These are phyloP conservation scores for Crypturellus undulatus DNA, from an alignment of 2,113 vertebrate species.

Conservation along the genomic window DNA sequence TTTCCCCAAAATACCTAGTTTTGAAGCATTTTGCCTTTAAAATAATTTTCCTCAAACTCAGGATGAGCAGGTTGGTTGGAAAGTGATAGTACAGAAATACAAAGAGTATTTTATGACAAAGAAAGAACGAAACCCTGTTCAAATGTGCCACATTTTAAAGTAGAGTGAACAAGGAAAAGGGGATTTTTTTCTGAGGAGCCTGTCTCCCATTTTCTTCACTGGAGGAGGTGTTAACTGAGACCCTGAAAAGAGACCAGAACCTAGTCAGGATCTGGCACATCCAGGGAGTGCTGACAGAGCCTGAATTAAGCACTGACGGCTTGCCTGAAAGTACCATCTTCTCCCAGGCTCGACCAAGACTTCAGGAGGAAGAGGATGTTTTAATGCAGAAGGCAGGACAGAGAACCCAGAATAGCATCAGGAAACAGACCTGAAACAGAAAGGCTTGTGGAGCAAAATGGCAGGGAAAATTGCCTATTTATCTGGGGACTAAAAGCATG, in stretches of 20 bases:
- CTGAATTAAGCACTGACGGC: fast-evolving
- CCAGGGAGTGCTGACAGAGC: background rate
- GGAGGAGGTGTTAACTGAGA: background rate
- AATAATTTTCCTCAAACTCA: background rate
- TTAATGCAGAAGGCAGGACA: fast-evolving
- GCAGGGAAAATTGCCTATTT: background rate
- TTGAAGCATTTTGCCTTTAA: background rate
- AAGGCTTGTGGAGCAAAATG: background rate
- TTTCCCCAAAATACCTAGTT: fast-evolving
- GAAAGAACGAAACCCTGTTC: background rate
- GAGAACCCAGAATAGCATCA: background rate
- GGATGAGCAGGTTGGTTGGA: background rate
- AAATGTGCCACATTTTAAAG: background rate
- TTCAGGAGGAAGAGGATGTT: background rate
- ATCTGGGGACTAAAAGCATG: background rate
- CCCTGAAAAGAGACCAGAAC: background rate
- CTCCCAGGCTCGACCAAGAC: background rate
- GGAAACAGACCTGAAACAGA: background rate
- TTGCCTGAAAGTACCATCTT: background rate
- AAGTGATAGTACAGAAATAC: background rate
- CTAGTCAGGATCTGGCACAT: fast-evolving
- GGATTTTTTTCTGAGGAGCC: background rate
- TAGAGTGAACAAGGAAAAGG: background rate
- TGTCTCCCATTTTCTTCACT: background rate
- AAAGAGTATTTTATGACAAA: background rate